Evolutionary conservation across 1,140 invertebrate species (phyloP).

Genomic region (Epicauta chinensis): DNA sequence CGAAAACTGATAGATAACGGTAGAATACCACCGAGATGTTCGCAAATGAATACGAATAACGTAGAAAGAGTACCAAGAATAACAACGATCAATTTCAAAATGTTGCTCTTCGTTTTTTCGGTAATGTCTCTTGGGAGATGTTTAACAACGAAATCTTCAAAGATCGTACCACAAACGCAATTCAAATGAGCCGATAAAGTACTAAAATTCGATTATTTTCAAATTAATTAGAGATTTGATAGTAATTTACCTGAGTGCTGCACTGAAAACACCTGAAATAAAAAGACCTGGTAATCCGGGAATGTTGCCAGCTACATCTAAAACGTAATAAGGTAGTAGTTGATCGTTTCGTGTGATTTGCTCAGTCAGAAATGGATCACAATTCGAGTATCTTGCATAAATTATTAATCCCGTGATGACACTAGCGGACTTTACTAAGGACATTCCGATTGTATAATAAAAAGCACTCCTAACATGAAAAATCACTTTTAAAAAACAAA

Average conservation of each 20-base stretch:
- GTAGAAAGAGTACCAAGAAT: constrained; percentile 52
- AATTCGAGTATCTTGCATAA: constrained; percentile 62
- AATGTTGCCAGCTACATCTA: constrained; percentile 45
- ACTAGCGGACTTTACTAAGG: constrained; percentile 24
- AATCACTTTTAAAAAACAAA: not conserved
- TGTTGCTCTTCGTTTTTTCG: constrained; percentile 42
- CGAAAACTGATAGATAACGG: constrained; percentile 56
- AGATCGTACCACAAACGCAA: constrained; percentile 57
- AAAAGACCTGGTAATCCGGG: constrained; percentile 55
- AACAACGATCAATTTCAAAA: constrained; percentile 54
- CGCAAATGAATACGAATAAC: constrained; percentile 55
- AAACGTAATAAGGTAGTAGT: constrained; percentile 48
- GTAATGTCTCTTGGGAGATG: constrained; percentile 40
- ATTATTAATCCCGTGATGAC: constrained; percentile 61
- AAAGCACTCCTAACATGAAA: constrained; percentile 22
- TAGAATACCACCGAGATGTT: constrained; percentile 54
- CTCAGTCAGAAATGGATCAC: constrained; percentile 59
- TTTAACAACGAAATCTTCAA: constrained; percentile 56
- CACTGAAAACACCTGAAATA: constrained; percentile 58
- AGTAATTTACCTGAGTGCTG: constrained; percentile 51
- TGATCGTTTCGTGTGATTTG: constrained; percentile 45
- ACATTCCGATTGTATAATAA: constrained; percentile 2
- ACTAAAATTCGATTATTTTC: constrained; percentile 6
- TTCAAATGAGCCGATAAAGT: constrained; percentile 45
- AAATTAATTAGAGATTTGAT: not conserved